These are phyloP conservation scores for Paelopatides confundens DNA, from an alignment of 53 echinoderm and acorn worm species.

Conservation along the genomic window DNA sequence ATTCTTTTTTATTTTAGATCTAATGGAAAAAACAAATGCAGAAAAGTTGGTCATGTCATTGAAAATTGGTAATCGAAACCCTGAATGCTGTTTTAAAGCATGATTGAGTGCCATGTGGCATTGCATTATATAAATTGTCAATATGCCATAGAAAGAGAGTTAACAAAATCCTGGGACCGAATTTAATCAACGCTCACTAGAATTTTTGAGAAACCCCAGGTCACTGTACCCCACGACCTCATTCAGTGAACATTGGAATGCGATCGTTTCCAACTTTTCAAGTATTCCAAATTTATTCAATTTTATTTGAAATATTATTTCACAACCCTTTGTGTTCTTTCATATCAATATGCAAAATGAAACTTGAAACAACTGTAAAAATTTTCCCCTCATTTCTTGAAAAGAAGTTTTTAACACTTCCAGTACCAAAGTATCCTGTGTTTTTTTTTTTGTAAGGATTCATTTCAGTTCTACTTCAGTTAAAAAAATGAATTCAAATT, in stretches of 20 bases:
- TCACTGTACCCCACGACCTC: neutral
- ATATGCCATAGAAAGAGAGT: too few species aligned
- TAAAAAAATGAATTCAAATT: neutral
- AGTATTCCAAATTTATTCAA: slow-evolving; percentile 1
- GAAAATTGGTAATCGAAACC: too few species aligned
- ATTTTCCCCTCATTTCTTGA: neutral
- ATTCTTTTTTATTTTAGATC: too few species aligned
- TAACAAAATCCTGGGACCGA: too few species aligned
- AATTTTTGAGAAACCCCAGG: neutral
- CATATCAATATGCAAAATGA: slow-evolving; percentile 12
- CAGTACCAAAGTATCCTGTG: too few species aligned
- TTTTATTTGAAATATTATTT: neutral
- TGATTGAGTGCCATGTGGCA: too few species aligned
- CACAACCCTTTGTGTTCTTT: slow-evolving; percentile 25
- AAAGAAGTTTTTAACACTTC: too few species aligned
- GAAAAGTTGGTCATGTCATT: too few species aligned
- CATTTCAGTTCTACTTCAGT: neutral
- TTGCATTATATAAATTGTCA: too few species aligned
- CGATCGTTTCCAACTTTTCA: neutral
- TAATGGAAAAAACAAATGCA: too few species aligned
- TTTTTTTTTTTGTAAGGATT: neutral
- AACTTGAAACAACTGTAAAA: neutral
- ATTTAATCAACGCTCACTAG: neutral
- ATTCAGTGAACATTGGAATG: slow-evolving; percentile 15
- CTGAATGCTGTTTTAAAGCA: too few species aligned